Conservation (phyloP, 2,888 invertebrate genomes). For the Meghimatium bilineatum region DNA sequence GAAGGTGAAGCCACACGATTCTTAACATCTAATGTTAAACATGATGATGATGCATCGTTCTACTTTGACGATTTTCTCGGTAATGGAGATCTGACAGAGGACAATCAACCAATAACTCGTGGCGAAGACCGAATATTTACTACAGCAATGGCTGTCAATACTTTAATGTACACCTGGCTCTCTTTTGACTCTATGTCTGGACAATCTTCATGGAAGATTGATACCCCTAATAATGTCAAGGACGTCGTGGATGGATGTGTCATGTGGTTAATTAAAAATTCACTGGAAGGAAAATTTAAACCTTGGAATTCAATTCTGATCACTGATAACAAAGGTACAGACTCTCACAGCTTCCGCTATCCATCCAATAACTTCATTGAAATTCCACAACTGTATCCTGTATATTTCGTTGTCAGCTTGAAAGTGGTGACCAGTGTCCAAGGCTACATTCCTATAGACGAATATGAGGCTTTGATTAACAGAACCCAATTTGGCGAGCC, state of each 20-base stretch:
- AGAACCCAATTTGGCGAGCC: not conserved
- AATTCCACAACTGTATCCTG: too few relatives aligned
- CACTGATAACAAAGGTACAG: too few relatives aligned
- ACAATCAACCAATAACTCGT: constrained; percentile 20
- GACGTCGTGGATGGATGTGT: not conserved
- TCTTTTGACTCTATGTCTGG: constrained; percentile 57
- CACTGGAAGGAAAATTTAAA: not conserved
- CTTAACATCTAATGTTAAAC: not conserved
- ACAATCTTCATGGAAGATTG: constrained; percentile 56
- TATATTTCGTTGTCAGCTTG: too few relatives aligned
- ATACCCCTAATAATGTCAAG: not conserved
- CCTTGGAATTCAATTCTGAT: not conserved
- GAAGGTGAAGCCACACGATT: not conserved
- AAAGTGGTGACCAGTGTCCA: too few relatives aligned
- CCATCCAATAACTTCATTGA: too few relatives aligned
- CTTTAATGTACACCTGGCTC: constrained; percentile 66
- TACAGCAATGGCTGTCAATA: constrained; percentile 67
- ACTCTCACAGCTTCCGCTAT: too few relatives aligned
- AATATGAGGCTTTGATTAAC: not conserved
- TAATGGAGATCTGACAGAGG: constrained; percentile 7
- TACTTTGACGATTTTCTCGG: constrained; percentile 3
- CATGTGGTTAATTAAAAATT: not conserved
- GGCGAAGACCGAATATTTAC: constrained; percentile 69
- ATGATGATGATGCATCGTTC: not conserved
- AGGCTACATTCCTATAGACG: too few relatives aligned